Percentiles rank a stretch among this genome's conserved stretches.
These are phyloP conservation scores for Gymnobelideus leadbeateri DNA, from an alignment of 2,113 vertebrate species.

Conservation along the genomic window DNA sequence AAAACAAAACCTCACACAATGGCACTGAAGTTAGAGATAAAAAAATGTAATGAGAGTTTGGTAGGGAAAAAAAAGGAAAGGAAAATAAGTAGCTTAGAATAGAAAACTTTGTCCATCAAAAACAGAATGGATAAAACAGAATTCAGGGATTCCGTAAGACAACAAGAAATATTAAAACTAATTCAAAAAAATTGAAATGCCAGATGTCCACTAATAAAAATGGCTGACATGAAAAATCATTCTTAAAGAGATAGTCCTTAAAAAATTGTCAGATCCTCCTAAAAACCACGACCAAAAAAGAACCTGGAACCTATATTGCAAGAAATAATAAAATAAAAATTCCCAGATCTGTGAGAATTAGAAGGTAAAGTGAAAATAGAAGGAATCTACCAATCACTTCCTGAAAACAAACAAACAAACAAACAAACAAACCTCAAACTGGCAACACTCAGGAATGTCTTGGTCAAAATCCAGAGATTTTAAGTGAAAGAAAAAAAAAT, in stretches of 20 bases:
- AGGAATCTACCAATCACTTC: neutral
- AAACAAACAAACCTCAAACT: neutral
- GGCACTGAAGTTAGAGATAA: neutral
- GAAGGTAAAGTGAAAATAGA: neutral
- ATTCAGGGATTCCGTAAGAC: neutral
- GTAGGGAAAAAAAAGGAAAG: neutral
- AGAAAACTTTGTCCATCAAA: neutral
- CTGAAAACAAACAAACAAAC: neutral
- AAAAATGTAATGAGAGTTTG: neutral
- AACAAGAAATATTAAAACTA: neutral
- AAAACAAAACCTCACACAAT: too few species aligned
- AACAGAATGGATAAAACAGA: neutral
- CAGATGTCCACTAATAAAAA: neutral
- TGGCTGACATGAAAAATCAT: neutral
- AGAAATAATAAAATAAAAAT: neutral
- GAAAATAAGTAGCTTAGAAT: neutral
- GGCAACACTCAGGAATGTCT: neutral
- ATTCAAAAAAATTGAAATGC: neutral
- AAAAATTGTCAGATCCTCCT: neutral
- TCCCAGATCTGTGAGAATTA: neutral
- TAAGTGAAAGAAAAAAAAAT: neutral
- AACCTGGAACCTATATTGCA: neutral
- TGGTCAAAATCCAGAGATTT: neutral
- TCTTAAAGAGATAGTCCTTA: neutral
- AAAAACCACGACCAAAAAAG: neutral